Conservation (phyloP, 2,797 vertebrate genomes). For the Argyrosomus regius region DNA sequence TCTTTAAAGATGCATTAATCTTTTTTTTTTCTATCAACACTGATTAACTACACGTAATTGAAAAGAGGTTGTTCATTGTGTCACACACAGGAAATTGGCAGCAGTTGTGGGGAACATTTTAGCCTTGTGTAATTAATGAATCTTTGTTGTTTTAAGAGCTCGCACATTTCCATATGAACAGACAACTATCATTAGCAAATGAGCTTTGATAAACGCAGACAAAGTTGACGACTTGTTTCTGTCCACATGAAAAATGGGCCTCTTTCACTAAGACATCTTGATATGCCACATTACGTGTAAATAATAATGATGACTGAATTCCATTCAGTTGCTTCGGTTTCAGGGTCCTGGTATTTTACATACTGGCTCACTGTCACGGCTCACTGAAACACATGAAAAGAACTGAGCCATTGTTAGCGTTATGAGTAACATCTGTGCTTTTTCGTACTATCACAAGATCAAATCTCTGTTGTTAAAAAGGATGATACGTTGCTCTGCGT, state of each 20-base stretch:
- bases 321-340: background rate
- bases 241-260: background rate
- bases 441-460: no score
- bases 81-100: background rate
- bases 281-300: background rate
- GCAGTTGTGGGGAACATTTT: background rate
- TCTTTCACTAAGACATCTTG: background rate
- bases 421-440: background rate
- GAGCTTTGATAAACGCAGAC: conserved; percentile 1
- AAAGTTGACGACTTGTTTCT: background rate
- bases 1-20: background rate
- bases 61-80: background rate
- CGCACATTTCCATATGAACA: background rate
- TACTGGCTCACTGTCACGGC: background rate
- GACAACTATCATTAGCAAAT: background rate
- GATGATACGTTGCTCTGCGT: background rate
- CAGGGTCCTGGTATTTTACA: background rate
- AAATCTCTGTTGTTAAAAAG: background rate
- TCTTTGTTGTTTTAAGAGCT: background rate
- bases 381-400: background rate
- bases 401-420: background rate
- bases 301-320: background rate
- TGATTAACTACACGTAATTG: background rate
- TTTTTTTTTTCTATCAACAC: background rate
- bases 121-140: background rate